A percentile compares a stretch with the other conserved stretches of the same genome.
These are phyloP conservation scores for Diarsia mendica DNA, from an alignment of 2,888 invertebrate genomes.

Conservation along the genomic window DNA sequence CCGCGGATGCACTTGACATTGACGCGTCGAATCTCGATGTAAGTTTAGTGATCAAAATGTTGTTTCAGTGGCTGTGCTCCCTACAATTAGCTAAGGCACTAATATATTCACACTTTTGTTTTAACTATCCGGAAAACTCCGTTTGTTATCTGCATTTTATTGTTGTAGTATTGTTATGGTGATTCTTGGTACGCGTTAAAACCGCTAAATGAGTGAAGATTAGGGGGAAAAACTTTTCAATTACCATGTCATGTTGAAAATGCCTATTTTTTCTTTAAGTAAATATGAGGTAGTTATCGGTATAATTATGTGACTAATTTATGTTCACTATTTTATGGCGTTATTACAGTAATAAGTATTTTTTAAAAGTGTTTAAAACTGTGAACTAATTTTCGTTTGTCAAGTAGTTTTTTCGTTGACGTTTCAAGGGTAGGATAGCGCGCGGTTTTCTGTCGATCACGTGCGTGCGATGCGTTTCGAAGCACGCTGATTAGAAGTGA, in stretches of 20 bases:
- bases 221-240: slow-evolving; percentile 83
- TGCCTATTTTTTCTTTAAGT: slow-evolving; percentile 72
- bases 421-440: slow-evolving; percentile 73
- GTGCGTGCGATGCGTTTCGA: slow-evolving; percentile 71
- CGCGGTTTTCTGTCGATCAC: slow-evolving; percentile 77
- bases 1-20: slow-evolving; percentile 83
- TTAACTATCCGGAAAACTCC: slow-evolving; percentile 80
- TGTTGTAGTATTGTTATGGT: slow-evolving; percentile 86
- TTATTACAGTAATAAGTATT: slow-evolving; percentile 61
- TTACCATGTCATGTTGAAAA: slow-evolving; percentile 76
- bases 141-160: slow-evolving; percentile 81
- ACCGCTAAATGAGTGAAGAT: slow-evolving; percentile 80
- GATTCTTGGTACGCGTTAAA: slow-evolving; percentile 79
- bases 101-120: slow-evolving; percentile 81
- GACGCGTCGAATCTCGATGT: slow-evolving; percentile 69
- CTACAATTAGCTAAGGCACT: slow-evolving; percentile 74
- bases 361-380: slow-evolving; percentile 47
- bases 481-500: slow-evolving; percentile 39
- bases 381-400: slow-evolving; percentile 40
- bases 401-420: slow-evolving; percentile 66
- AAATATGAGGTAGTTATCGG: slow-evolving; percentile 64
- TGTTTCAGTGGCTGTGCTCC: slow-evolving; percentile 79
- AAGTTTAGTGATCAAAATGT: slow-evolving; percentile 69
- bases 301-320: slow-evolving; percentile 73
- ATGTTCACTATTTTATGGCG: slow-evolving; percentile 51